Conservation (phyloP, 2,888 invertebrate species). For the Sylvicola cinctus region DNA sequence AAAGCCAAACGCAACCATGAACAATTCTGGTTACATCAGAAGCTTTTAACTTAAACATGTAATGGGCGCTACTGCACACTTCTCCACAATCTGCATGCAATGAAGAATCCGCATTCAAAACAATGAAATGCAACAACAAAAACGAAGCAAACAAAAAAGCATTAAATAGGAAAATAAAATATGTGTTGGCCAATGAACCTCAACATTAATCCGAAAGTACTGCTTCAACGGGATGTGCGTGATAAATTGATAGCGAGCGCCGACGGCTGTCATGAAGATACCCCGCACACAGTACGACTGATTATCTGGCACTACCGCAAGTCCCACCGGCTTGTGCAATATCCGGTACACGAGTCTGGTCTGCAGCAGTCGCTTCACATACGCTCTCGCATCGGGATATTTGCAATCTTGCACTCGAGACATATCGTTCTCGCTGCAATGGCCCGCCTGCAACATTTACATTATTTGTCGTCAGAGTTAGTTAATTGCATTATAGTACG, state of each 20-base stretch:
- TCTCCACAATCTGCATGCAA: too few relatives aligned
- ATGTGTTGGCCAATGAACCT: too few relatives aligned
- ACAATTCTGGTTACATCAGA: too few relatives aligned
- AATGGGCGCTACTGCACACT: too few relatives aligned
- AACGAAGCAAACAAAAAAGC: too few relatives aligned
- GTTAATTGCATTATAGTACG: too few relatives aligned
- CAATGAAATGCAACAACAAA: too few relatives aligned
- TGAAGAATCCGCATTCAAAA: too few relatives aligned
- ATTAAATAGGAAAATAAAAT: too few relatives aligned
- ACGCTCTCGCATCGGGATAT: constrained; percentile 8
- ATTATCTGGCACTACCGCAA: constrained; percentile 9
- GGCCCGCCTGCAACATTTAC: constrained; percentile 7
- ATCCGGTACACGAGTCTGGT: constrained; percentile 14
- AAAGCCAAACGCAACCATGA: too few relatives aligned
- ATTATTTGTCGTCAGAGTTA: background rate
- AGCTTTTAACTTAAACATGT: too few relatives aligned
- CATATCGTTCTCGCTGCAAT: constrained; percentile 8
- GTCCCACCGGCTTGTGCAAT: constrained; percentile 11
- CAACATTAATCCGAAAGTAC: constrained; percentile 10
- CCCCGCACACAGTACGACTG: constrained; percentile 14
- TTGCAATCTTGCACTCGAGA: constrained; percentile 6
- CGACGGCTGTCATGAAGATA: constrained; percentile 13
- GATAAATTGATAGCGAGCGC: constrained; percentile 14
- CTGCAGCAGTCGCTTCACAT: constrained; percentile 10
- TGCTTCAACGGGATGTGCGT: constrained; percentile 14